Conservation (phyloP, 2,113 vertebrate genomes). For the Platycercus adscitus region DNA sequence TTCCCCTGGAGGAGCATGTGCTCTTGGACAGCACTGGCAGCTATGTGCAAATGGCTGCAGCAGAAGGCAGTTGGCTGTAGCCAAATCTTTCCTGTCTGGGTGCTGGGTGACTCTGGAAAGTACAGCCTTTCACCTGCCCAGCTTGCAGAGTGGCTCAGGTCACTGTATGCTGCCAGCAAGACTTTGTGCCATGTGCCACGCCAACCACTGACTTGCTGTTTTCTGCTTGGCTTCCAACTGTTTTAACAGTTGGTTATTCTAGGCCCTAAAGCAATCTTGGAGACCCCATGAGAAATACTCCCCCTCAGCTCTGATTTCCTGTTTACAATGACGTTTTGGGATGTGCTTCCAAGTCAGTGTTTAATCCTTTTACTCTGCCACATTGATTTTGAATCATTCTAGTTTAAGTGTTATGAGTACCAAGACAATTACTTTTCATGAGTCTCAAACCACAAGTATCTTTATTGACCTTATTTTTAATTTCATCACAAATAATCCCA, state of each 20-base stretch:
- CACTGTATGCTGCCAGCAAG: background rate
- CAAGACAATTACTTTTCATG: constrained; percentile 63
- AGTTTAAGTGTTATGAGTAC: constrained; percentile 46
- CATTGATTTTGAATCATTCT: constrained; percentile 63
- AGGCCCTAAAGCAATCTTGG: background rate
- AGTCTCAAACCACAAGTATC: constrained; percentile 56
- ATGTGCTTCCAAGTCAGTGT: constrained; percentile 50
- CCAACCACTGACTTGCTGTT: background rate
- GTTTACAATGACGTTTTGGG: constrained; percentile 56
- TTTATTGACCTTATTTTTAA: constrained; percentile 52
- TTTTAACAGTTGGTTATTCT: background rate
- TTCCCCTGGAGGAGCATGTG: background rate
- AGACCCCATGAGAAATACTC: constrained; percentile 55
- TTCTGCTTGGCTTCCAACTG: background rate
- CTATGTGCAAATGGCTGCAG: background rate
- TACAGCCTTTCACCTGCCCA: rapidly evolving
- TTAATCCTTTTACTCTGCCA: constrained; percentile 57
- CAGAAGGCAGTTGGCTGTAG: background rate
- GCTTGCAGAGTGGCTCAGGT: background rate
- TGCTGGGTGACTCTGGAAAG: rapidly evolving
- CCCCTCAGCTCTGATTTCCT: constrained; percentile 56
- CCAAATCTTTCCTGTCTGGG: background rate
- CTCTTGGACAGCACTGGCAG: background rate
- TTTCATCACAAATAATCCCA: constrained; percentile 44
- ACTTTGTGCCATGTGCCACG: background rate